phyloP scores from a whole-genome alignment of 2,113 vertebrate genomes.

The Chamaetylas fuelleborni region DNA sequence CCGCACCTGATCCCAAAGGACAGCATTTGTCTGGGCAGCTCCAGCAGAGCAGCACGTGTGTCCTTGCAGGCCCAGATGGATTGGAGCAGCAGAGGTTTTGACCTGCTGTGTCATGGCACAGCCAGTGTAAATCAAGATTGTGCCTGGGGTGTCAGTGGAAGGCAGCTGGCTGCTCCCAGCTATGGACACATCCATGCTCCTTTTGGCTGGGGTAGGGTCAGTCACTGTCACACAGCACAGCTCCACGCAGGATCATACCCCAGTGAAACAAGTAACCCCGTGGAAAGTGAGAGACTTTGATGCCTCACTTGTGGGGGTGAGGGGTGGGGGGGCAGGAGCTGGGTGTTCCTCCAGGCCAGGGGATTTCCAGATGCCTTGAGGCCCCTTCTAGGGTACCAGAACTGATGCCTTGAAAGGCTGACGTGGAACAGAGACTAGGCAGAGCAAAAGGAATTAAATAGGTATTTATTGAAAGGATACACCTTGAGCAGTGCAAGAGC shows the following conservation, averaged over 20 bases:
- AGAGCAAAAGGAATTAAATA: no score
- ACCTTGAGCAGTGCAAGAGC: no score
- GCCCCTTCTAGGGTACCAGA: no score
- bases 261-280: not conserved
- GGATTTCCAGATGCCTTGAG: no score
- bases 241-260: not conserved
- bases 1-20: not conserved
- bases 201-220: not conserved
- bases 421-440: no score
- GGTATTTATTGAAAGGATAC: no score
- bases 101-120: not conserved
- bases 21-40: not conserved
- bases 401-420: no score
- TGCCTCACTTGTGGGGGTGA: no score
- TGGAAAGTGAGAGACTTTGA: not conserved
- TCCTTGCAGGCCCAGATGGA: not conserved
- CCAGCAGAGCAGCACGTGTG: not conserved
- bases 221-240: not conserved
- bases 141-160: not conserved
- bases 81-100: not conserved
- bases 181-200: rapidly evolving
- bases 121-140: not conserved
- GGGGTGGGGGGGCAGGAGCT: no score
- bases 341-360: no score
- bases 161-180: not conserved